Base-by-base conservation (phyloP, 2,113 vertebrate genomes). In the Gymnocephalus cernua region DNA sequence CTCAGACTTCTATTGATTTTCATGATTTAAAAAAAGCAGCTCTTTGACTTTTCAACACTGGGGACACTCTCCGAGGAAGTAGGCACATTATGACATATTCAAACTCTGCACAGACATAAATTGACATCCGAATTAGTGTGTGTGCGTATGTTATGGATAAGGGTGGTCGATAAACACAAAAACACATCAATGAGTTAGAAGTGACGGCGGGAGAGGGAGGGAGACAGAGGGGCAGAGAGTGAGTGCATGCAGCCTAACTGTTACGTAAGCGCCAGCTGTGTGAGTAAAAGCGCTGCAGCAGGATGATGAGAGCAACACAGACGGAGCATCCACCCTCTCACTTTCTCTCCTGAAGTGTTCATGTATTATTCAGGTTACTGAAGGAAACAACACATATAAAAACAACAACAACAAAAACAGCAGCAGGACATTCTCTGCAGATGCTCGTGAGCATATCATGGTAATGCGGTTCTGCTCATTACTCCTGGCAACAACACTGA, bases 221-320 rank as follows among this genome's bases (percentile, higher is more conserved):
- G 67, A 69, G 66, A 71, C 23, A 21, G 64, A 35, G 51, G 62
- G 58, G 29, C 25, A 23, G 35, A 41, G 63, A 23, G 44, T 47
- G 75, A 59, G 53, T 18, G 7, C 54, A 77, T 35, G 74, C 79
- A 66, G 84, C 13, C 73, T 7, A 19, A 51, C 63, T 53, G 77
- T 93, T 92, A 91, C 82, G 85, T 88, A 90, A 93, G 84, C 3
- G 11, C 51, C 88, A 93, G 89, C 84, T 92, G 88, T 86, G 74
- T 57, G 83, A 66, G 78, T 80, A 51, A 76, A 81, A 47, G 14
- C 61, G 53, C 62, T 80, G 73, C 84, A 78, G 83, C 59, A 64
- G 77, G 82, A 78, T 77, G 87, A 88, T 92, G 90, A 86, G 87
- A 83, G 86, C 58, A 58, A 66, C 79, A 15, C 58, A 77, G 51